phyloP scores from a whole-genome alignment of 2,113 vertebrate genomes.

The Calonectris borealis region DNA sequence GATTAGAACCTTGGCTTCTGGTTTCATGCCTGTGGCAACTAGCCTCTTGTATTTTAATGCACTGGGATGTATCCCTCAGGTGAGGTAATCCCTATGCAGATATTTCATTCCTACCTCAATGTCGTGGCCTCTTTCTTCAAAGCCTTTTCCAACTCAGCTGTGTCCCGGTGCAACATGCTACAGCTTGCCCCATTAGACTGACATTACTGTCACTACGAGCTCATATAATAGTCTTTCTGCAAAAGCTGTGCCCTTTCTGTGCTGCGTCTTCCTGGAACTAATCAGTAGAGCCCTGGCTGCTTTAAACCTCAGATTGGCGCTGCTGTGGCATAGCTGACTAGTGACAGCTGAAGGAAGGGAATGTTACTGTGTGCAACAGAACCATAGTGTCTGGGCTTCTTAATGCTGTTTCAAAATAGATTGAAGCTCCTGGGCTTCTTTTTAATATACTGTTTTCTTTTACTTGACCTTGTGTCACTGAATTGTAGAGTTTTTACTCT shows the following conservation, averaged over 20 bases:
- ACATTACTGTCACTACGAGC: neutral
- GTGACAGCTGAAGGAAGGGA: neutral
- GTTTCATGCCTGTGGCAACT: neutral
- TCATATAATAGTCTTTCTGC: neutral
- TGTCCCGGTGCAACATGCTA: neutral
- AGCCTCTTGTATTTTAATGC: neutral
- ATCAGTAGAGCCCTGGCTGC: neutral
- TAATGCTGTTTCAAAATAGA: neutral
- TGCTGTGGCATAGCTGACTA: neutral
- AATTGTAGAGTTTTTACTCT: neutral
- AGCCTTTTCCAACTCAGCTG: neutral
- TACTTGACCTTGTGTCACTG: neutral
- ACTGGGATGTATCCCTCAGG: neutral
- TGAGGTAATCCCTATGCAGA: neutral
- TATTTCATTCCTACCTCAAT: neutral
- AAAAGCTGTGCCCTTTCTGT: neutral
- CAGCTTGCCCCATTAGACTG: neutral
- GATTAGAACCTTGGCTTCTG: neutral
- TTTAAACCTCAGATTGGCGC: neutral
- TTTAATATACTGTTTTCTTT: neutral
- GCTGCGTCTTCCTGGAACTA: neutral
- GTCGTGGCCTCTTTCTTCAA: neutral
- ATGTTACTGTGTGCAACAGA: neutral
- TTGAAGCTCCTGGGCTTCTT: neutral
- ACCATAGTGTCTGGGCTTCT: neutral